Conservation (phyloP, 2,797 vertebrate genomes). For the Sternarchorhynchus goeldii region DNA sequence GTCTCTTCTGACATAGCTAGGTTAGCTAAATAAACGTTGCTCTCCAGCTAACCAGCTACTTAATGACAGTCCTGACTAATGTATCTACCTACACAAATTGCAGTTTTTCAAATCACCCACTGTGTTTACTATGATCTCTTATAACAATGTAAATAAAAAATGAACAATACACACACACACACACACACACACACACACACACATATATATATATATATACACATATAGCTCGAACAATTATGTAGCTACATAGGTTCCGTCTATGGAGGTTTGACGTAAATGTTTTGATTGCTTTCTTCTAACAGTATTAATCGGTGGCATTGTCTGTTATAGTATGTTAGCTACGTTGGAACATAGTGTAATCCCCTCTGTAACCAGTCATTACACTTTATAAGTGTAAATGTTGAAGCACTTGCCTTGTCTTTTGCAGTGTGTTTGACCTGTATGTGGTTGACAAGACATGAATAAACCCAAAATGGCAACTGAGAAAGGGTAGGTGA, state of each 20-base stretch:
- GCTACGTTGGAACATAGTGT: not conserved
- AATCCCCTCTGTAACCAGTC: not conserved
- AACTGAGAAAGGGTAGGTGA: constrained; percentile 91
- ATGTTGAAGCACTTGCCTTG: constrained; percentile 30
- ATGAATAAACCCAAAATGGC: constrained; percentile 96
- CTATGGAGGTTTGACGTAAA: not conserved
- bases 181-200: too few species aligned
- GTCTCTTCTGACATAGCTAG: not conserved
- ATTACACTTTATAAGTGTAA: not conserved
- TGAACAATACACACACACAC: too few species aligned
- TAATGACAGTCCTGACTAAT: too few species aligned
- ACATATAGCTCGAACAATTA: too few species aligned
- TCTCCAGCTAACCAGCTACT: not conserved
- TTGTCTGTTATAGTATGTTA: too few species aligned
- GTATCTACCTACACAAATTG: too few species aligned
- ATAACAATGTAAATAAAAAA: too few species aligned
- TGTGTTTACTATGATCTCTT: too few species aligned
- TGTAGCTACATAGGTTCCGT: too few species aligned
- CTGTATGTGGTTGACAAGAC: constrained; percentile 78
- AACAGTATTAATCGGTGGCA: too few species aligned
- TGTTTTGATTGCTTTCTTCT: not conserved
- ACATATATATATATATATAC: too few species aligned
- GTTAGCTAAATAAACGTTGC: not conserved
- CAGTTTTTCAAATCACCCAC: too few species aligned
- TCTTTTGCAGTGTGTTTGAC: constrained; percentile 73